A percentile compares a stretch with the other conserved stretches of the same genome.
These are phyloP conservation scores for Lepisosteus oculatus DNA, from an alignment of 2,113 vertebrate genomes.

Conservation along the genomic window DNA sequence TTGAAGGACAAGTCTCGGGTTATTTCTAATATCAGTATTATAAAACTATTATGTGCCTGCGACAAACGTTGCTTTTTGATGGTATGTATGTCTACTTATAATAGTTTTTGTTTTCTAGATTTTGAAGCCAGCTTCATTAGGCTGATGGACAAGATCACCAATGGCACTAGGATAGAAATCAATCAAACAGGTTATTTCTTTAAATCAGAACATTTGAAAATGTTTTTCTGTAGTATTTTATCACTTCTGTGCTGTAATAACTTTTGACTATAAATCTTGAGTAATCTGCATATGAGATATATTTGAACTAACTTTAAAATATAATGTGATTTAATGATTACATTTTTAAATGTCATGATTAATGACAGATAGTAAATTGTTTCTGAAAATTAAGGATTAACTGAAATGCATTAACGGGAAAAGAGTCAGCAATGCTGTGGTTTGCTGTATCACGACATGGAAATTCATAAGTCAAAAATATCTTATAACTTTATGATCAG, in stretches of 20 bases:
- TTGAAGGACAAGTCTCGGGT: too few species aligned
- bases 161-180: constrained; percentile 92
- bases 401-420: too few species aligned
- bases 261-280: too few species aligned
- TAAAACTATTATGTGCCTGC: too few species aligned
- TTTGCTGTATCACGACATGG: too few species aligned
- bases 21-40: too few species aligned
- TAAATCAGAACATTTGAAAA: background rate
- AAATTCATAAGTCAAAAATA: too few species aligned
- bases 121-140: constrained; percentile 96
- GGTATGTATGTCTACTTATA: constrained; percentile 8
- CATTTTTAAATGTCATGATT: background rate
- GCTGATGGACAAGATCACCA: constrained; percentile 92
- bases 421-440: too few species aligned
- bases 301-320: background rate
- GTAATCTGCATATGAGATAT: too few species aligned
- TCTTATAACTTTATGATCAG: too few species aligned
- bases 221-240: background rate
- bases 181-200: constrained; percentile 87
- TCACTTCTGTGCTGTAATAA: background rate
- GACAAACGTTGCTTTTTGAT: too few species aligned
- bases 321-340: background rate
- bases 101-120: constrained; percentile 60
- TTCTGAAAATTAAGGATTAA: background rate
- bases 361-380: background rate